phyloP scores from a whole-genome alignment of 2,888 invertebrate species.

The Caenorhabditis uteleia region DNA sequence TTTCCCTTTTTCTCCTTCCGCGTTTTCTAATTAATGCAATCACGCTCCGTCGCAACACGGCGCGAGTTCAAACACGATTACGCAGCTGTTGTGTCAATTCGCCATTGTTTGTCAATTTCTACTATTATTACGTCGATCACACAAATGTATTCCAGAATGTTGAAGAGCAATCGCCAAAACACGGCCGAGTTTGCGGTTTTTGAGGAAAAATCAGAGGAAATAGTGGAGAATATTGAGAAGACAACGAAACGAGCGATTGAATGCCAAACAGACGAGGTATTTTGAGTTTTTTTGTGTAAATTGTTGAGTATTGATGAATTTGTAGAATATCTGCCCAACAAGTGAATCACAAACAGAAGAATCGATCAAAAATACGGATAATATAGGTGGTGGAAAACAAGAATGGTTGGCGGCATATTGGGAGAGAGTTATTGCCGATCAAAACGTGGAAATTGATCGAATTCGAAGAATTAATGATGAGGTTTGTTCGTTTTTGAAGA shows the following conservation, averaged over 20 bases:
- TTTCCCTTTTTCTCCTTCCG: too few species aligned
- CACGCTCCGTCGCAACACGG: too few species aligned
- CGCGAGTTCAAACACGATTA: too few species aligned
- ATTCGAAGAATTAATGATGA: slow-evolving; percentile 17
- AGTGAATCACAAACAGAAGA: slow-evolving; percentile 8
- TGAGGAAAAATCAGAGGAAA: slow-evolving; percentile 8
- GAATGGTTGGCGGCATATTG: slow-evolving; percentile 8
- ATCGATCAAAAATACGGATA: slow-evolving; percentile 3
- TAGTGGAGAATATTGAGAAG: not conserved
- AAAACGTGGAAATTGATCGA: slow-evolving; percentile 8
- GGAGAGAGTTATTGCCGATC: slow-evolving; percentile 9
- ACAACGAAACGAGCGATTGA: slow-evolving; percentile 4
- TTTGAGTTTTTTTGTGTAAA: not conserved
- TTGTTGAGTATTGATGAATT: not conserved
- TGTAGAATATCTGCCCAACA: not conserved
- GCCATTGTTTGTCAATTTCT: too few species aligned
- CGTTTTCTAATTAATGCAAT: too few species aligned
- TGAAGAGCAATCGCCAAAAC: too few species aligned
- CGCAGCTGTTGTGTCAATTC: too few species aligned
- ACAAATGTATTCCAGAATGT: too few species aligned
- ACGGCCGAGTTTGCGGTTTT: slow-evolving; percentile 15
- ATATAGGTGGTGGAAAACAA: not conserved
- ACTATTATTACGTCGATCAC: too few species aligned
- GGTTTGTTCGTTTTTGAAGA: slow-evolving; percentile 1
- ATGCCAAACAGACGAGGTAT: slow-evolving; percentile 33